Evolutionary conservation across 2,888 invertebrate genomes (phyloP).

Genomic region (Frankliniella intonsa): DNA sequence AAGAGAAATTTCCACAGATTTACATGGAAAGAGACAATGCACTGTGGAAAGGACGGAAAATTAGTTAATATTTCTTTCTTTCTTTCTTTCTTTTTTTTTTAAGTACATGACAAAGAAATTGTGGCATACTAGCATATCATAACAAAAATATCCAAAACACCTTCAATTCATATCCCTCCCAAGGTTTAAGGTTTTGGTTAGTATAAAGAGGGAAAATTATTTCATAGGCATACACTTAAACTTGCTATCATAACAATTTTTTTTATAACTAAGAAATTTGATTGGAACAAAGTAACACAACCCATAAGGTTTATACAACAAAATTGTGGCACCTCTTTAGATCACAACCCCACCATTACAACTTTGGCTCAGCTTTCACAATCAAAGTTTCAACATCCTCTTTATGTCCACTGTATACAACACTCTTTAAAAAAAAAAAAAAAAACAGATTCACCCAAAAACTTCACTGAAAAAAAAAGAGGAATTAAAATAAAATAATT

Average conservation of each 20-base stretch:
- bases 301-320: no score
- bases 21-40: not conserved
- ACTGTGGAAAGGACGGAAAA: conserved; percentile 2
- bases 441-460: not conserved
- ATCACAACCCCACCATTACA: no score
- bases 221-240: not conserved
- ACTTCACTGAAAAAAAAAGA: not conserved
- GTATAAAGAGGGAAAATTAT: no score
- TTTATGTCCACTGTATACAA: no score
- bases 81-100: no score
- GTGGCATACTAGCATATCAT: not conserved
- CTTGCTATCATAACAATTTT: not conserved
- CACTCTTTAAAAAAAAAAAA: not conserved
- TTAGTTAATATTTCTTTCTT: not conserved
- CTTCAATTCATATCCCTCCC: not conserved
- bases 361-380: no score
- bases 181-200: no score
- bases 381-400: no score
- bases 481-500: not conserved
- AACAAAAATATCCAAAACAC: not conserved
- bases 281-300: not conserved
- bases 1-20: not conserved
- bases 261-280: not conserved
- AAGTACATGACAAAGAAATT: not conserved
- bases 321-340: no score